A percentile compares a stretch with the other conserved stretches of the same genome.
Evolutionary conservation across 2,113 vertebrate species (phyloP).

Genomic region (Gopherus flavomarginatus): DNA sequence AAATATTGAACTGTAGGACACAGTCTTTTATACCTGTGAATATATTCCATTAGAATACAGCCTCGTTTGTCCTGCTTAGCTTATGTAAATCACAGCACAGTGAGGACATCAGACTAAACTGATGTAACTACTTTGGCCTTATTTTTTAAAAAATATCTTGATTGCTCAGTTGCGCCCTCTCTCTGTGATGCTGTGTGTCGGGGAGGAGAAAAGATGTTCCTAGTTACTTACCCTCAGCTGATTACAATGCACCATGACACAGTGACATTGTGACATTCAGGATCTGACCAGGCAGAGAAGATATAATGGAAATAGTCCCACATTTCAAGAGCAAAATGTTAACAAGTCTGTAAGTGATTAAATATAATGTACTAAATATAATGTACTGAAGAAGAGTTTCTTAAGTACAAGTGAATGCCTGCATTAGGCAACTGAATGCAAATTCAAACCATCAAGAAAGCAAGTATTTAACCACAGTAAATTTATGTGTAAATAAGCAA

Average conservation of each 20-base stretch:
- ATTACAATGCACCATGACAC: not conserved
- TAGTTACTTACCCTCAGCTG: not conserved
- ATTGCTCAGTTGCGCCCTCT: not conserved
- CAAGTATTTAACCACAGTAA: not conserved
- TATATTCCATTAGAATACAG: not conserved
- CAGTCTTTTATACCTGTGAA: not conserved
- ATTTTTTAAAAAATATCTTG: not conserved
- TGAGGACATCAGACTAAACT: not conserved
- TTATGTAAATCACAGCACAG: not conserved
- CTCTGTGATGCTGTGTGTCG: not conserved
- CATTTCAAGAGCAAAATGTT: not conserved
- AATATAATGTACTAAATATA: not conserved
- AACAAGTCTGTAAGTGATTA: not conserved
- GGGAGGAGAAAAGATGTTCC: not conserved
- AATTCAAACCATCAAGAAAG: slow-evolving; percentile 34
- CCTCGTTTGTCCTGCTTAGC: not conserved
- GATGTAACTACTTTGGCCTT: not conserved
- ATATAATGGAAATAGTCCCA: not conserved
- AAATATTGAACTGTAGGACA: not conserved
- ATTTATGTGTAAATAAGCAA: not conserved
- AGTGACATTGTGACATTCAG: not conserved
- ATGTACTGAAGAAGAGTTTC: not conserved
- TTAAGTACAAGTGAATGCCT: not conserved
- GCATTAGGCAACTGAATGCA: not conserved
- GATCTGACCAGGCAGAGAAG: not conserved